Evolutionary conservation across 2,888 invertebrate species (phyloP), one percentile per base, ranked within the genome.

Genomic region (Aromia moschata): DNA sequence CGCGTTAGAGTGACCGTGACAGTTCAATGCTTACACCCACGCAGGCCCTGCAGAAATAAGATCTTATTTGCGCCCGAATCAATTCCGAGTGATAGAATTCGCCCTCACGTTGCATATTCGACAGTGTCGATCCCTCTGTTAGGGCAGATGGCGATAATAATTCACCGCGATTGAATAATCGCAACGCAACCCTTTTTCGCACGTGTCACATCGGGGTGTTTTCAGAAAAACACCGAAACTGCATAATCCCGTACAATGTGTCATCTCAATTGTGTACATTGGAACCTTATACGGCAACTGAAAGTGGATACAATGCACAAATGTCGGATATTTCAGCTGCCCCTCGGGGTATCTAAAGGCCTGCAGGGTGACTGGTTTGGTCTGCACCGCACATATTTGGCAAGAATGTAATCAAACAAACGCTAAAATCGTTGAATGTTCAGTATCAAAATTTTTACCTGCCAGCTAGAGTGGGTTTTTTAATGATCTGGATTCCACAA

Each of bases 241-340:
- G 67, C 70, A 67, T 71, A 73, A 73, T 73, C 69, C 69, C 59
- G 57, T 67, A 70, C 70, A 68, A 72, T 65, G 63, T 68, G 67
- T 36, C 36, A 36, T 17, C 7, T 20, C 1, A 9, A 12, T 2
- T 62, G 68, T 69, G 63, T 68, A 63, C 64, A 64, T 62, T 67
- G 67, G 63, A 71, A 71, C 65, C 56, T 55, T 64, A 68, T 65
- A 69, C 63, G 60, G 55, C 46, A 56, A 45, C 45, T 54, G 51
- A 33, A 38, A 56, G 56, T 56, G 56, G 63, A 58, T 55, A 60
- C 63, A 60, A 63, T 58, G 47, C 58, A n/a, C n/a, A n/a, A 52
- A 40, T 51, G 51, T 55, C 14, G n/a, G n/a, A 54, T 12, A 10
- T 51, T 56, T 58, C 64, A 64, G 64, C 64, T 64, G 64, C 44